Base-by-base conservation (phyloP, 2,113 vertebrate species). In the Istiophorus platypterus region DNA sequence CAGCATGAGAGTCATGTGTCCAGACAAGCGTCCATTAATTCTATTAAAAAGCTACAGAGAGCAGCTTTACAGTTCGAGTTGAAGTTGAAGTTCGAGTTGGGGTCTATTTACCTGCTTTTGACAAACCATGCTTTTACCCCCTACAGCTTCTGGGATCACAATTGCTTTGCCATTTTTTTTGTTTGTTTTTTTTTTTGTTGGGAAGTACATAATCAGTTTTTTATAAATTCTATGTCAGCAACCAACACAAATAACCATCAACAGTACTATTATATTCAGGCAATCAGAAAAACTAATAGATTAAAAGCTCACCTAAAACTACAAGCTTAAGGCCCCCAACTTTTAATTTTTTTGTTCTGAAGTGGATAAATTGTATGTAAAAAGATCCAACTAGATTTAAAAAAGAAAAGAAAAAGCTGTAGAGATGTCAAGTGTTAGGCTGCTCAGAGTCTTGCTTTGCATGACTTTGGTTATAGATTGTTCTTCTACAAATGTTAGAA, bases 1-100 rank as follows among this genome's bases (percentile, higher is more conserved):
- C 87, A 74, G 80, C 83, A 57, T 71, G 82, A 76, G 75, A 56
- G 58, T 56, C 76, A 18, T 22, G 42, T 26, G 7, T 73, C 42
- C 70, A 57, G 31, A 87, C 87, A 56, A 26, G 39, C 39, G 4
- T 58, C 65, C 24, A 17, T 80, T 58, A 20, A 6, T 52, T 41
- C 27, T 64, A 29, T 62, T 65, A 73, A 72, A 70, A 54, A 72
- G 64, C 51, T 26, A 15, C 22, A 54, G 17, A 31, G 47, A 47
- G 20, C n/a, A n/a, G n/a, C n/a, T n/a, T n/a, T n/a, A n/a, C n/a
- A 45, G 42, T 20, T 20, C 51, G 39, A 61, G 42, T 59, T 27
- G 20, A 69, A 47, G 8, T 61, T n/a, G n/a, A n/a, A 45, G 42
- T 20, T 20, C 51, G 39, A 61, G 42, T 59, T 27, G 20, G 65